A percentile compares a stretch with the other conserved stretches of the same genome.
Conservation (phyloP, 2,797 vertebrate genomes). For the Pyrrhura leucotis region DNA sequence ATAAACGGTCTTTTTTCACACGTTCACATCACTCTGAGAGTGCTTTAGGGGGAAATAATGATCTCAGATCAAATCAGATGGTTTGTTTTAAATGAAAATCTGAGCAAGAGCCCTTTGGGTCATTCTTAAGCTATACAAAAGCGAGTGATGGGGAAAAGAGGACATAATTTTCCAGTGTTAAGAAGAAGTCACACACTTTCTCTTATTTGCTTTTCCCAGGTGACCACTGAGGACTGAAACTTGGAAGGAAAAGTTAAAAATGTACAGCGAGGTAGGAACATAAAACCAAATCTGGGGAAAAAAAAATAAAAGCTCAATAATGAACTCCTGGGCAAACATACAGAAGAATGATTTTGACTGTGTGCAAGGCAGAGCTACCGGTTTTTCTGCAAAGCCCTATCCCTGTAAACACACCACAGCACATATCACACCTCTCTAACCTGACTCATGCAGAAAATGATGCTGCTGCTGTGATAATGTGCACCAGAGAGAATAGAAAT, state of each 20-base stretch:
- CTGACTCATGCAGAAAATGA: background rate
- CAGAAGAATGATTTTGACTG: background rate
- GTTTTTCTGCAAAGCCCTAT: background rate
- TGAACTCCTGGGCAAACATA: background rate
- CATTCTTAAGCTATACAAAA: conserved; percentile 1
- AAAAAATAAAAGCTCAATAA: background rate
- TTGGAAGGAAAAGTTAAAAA: background rate
- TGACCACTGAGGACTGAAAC: background rate
- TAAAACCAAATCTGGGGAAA: background rate
- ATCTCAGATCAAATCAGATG: background rate
- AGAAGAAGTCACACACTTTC: background rate
- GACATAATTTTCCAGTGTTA: conserved; percentile 7
- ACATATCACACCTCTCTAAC: background rate
- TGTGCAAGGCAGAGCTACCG: background rate
- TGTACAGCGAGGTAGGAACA: background rate
- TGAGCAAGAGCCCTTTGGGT: conserved; percentile 7
- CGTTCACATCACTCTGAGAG: background rate
- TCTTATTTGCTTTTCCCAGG: background rate
- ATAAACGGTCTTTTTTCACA: conserved; percentile 42
- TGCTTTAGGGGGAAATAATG: conserved; percentile 34
- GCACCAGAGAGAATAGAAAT: background rate
- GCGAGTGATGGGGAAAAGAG: background rate
- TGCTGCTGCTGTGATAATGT: background rate
- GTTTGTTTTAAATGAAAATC: conserved; percentile 52
- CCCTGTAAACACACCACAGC: background rate